Evolutionary conservation across 2,797 vertebrate species (phyloP), one percentile per base, ranked within the genome.

Genomic region (Gobionotothen gibberifrons): DNA sequence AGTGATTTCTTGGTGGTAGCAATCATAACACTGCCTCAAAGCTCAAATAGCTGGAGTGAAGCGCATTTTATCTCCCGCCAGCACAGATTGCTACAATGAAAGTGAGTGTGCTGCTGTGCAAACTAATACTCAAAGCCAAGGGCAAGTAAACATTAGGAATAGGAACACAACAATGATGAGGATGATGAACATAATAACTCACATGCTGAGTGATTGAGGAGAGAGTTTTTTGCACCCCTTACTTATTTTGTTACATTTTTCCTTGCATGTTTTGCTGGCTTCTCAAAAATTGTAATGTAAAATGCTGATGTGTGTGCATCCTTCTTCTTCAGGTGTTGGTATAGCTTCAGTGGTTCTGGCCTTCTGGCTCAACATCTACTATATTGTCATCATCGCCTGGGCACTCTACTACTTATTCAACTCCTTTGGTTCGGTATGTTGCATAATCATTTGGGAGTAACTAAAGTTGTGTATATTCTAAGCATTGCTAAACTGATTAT

Each of bases 291-390:
- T 67, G 16, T 48, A 14, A 13, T 40, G 49, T 54, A 8, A 13
- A 43, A 70, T 48, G 40, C 4, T 22, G 9, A 47, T 26, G 7
- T 59, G 29, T 55, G n/a, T 44, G n/a, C 7, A 9, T 67, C 17
- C 44, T 36, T 32, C 22, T 70, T 76, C 79, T 53, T 2, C 69
- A 98, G 97, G 97, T 43, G 96, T 98, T 6, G 97, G 97, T 11
- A 72, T 97, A 85, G 97, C 97, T 48, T 88, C 97, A 14, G 93
- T 96, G 49, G 95, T 97, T 52, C 90, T 98, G 70, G 96, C 97
- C 39, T 98, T 98, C 89, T 98, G 96, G 96, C 94, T 98, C 76
- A 97, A 98, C 89, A 95, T 97, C 88, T 98, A 98, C 83, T 98
- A 98, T 84, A 97, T 98, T 39, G 93, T 98, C 87, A 98, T 98